These are phyloP conservation scores for Limenitis camilla DNA, from an alignment of 2,888 invertebrate genomes.

Conservation along the genomic window DNA sequence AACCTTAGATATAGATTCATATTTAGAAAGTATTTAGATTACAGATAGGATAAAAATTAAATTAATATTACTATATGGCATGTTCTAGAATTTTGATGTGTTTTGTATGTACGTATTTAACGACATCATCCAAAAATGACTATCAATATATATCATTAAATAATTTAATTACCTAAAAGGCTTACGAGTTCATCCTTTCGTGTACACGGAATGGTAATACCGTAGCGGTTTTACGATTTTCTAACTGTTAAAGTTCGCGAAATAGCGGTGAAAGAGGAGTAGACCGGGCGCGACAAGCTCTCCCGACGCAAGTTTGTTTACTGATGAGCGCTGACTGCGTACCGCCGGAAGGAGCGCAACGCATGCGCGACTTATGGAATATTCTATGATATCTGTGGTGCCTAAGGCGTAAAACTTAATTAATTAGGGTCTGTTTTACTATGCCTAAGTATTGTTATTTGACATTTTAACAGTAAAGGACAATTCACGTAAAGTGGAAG, in stretches of 20 bases:
- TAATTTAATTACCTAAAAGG: not conserved
- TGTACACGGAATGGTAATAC: not conserved
- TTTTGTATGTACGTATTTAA: too few relatives aligned
- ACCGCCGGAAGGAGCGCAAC: not conserved
- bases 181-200: conserved; percentile 1
- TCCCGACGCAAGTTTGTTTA: conserved; percentile 14
- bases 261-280: conserved; percentile 13
- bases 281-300: conserved; percentile 3
- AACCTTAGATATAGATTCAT: too few relatives aligned
- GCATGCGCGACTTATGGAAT: conserved; percentile 26
- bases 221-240: conserved; percentile 1
- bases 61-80: too few relatives aligned
- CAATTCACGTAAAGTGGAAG: too few relatives aligned
- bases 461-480: too few relatives aligned
- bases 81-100: too few relatives aligned
- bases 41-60: too few relatives aligned
- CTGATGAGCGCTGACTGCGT: conserved; percentile 9
- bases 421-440: not conserved
- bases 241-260: conserved; percentile 9
- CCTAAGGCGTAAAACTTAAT: not conserved
- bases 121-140: too few relatives aligned
- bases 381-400: conserved; percentile 28
- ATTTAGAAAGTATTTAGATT: too few relatives aligned
- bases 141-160: not conserved
- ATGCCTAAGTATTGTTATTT: too few relatives aligned